phyloP scores from a whole-genome alignment of 2,797 vertebrate species.

The Ciconia nigra region DNA sequence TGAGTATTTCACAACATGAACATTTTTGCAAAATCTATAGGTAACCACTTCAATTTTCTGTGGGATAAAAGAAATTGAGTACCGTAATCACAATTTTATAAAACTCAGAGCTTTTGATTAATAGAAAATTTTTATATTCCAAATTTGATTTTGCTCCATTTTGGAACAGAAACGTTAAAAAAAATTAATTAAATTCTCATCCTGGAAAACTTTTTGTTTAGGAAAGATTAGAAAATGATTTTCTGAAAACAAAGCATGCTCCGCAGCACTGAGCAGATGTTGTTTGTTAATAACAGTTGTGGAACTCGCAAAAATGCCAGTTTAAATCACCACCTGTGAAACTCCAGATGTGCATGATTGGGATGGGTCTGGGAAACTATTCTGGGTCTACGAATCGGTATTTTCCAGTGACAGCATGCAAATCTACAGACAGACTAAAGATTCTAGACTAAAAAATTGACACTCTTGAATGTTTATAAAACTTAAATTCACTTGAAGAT shows the following conservation, averaged over 20 bases:
- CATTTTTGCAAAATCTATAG: neutral
- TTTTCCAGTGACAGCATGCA: neutral
- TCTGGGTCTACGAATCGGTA: neutral
- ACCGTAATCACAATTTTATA: neutral
- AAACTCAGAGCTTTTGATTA: neutral
- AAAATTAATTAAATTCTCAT: neutral
- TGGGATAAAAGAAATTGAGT: neutral
- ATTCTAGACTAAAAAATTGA: neutral
- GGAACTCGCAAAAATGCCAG: neutral
- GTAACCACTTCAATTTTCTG: neutral
- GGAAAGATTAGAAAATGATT: neutral
- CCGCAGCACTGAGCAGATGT: neutral
- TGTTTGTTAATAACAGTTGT: neutral
- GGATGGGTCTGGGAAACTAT: neutral
- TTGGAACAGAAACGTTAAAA: neutral
- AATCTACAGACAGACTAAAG: neutral
- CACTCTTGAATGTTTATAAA: neutral
- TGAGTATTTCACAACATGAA: neutral
- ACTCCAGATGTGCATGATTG: neutral
- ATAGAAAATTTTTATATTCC: neutral
- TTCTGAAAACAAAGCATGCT: neutral
- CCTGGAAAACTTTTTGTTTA: neutral
- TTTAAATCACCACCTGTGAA: constrained; percentile 9
- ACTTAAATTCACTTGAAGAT: neutral
- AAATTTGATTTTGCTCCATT: neutral